These are phyloP conservation scores for Cremastinae sp. DNA, from an alignment of 2,888 invertebrate genomes.

Conservation along the genomic window DNA sequence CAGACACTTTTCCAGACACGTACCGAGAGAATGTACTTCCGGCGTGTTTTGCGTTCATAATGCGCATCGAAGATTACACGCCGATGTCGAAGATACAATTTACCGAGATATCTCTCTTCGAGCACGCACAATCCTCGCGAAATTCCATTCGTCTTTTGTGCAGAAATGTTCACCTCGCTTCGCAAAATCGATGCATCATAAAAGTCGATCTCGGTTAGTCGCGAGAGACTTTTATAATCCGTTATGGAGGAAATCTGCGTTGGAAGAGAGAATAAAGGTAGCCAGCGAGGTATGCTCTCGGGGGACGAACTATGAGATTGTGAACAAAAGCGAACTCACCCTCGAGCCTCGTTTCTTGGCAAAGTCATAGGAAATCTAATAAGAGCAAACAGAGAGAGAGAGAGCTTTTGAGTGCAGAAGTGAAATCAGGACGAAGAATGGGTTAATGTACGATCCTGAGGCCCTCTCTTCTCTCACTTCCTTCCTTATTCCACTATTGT, in stretches of 20 bases:
- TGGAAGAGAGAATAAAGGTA: constrained; percentile 3
- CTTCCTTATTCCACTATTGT: constrained; percentile 47
- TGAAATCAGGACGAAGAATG: constrained; percentile 29
- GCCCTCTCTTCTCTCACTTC: neutral
- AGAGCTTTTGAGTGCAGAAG: constrained; percentile 4
- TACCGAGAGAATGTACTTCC: constrained; percentile 26
- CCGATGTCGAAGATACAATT: neutral
- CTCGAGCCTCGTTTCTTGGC: constrained; percentile 40
- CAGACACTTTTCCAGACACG: constrained; percentile 16
- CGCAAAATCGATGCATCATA: too few relatives aligned
- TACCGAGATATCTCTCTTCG: too few relatives aligned
- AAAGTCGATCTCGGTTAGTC: neutral
- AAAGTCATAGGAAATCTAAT: constrained; percentile 14
- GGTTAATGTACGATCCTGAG: constrained; percentile 44
- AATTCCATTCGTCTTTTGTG: neutral
- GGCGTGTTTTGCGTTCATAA: constrained; percentile 12
- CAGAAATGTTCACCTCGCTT: too few relatives aligned
- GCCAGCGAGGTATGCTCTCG: neutral
- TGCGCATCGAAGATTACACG: constrained; percentile 7
- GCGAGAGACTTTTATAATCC: constrained; percentile 38
- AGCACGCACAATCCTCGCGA: neutral
- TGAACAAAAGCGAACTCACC: constrained; percentile 27
- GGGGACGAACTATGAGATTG: neutral
- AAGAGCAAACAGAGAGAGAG: neutral
- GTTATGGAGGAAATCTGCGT: constrained; percentile 22